Conservation (phyloP, 2,888 invertebrate species). For the Rhagonycha fulva region DNA sequence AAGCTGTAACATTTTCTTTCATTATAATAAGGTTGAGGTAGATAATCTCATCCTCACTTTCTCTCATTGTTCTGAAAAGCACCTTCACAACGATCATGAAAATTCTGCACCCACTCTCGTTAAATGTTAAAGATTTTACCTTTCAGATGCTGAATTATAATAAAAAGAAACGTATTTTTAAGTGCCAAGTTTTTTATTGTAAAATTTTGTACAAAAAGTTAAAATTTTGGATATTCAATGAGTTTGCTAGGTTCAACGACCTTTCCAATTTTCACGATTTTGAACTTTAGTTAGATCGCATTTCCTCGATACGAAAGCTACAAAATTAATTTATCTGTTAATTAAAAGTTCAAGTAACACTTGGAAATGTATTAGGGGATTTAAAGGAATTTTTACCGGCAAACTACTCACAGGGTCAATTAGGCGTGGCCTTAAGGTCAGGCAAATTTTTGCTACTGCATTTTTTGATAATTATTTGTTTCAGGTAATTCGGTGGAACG, state of each 20-base stretch:
- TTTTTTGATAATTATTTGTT: too few relatives aligned
- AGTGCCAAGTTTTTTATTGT: background rate
- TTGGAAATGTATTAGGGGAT: background rate
- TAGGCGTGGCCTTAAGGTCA: too few relatives aligned
- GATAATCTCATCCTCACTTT: background rate
- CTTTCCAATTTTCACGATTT: background rate
- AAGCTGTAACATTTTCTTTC: background rate
- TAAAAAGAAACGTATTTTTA: background rate
- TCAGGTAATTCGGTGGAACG: too few relatives aligned
- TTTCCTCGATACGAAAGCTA: background rate
- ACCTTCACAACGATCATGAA: background rate
- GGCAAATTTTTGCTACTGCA: too few relatives aligned
- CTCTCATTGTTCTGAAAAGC: background rate
- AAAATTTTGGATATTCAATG: background rate
- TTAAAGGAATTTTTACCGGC: background rate
- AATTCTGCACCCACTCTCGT: background rate
- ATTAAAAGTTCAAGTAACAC: background rate
- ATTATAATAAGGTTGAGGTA: background rate
- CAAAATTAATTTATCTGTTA: background rate
- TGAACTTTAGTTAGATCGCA: background rate
- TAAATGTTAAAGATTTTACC: background rate
- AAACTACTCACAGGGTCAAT: background rate
- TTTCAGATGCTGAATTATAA: background rate
- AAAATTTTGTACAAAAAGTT: background rate
- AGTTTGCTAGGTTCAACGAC: background rate